Percentiles rank a stretch among this genome's conserved stretches.
Conservation (phyloP, 2,113 vertebrate species). For the Coreoperca whiteheadi region DNA sequence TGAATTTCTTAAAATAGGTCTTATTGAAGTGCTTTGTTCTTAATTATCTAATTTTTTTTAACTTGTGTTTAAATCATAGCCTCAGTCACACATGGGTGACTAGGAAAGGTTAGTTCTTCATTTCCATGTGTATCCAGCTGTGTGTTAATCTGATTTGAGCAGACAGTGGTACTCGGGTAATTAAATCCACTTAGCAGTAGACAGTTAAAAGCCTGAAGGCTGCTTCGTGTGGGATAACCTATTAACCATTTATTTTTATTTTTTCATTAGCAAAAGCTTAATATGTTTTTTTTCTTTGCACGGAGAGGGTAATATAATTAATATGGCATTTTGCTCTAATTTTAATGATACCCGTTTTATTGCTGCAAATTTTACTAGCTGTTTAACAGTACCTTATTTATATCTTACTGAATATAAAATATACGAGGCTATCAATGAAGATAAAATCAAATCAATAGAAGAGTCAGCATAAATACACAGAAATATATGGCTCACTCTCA, state of each 20-base stretch:
- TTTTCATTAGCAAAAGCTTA: slow-evolving; percentile 50
- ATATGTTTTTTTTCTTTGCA: slow-evolving; percentile 17
- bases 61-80: neutral
- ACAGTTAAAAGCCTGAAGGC: slow-evolving; percentile 45
- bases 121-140: slow-evolving; percentile 30
- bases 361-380: slow-evolving; percentile 12
- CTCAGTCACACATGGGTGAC: neutral
- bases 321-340: neutral
- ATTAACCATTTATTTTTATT: slow-evolving; percentile 3
- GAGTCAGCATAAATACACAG: neutral
- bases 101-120: slow-evolving; percentile 6
- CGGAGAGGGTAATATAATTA: slow-evolving; percentile 10
- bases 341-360: slow-evolving; percentile 10
- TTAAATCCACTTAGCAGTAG: slow-evolving; percentile 47
- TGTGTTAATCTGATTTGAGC: slow-evolving; percentile 47
- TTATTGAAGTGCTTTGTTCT: neutral
- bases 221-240: slow-evolving; percentile 40
- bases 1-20: neutral
- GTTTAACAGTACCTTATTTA: neutral
- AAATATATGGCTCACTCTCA: neutral
- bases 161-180: slow-evolving; percentile 59
- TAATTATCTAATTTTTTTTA: too few relatives aligned
- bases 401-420: neutral
- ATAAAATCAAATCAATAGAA: neutral
- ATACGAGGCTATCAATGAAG: neutral